Base-by-base conservation (phyloP, 2,113 vertebrate genomes). In the Indicator indicator region DNA sequence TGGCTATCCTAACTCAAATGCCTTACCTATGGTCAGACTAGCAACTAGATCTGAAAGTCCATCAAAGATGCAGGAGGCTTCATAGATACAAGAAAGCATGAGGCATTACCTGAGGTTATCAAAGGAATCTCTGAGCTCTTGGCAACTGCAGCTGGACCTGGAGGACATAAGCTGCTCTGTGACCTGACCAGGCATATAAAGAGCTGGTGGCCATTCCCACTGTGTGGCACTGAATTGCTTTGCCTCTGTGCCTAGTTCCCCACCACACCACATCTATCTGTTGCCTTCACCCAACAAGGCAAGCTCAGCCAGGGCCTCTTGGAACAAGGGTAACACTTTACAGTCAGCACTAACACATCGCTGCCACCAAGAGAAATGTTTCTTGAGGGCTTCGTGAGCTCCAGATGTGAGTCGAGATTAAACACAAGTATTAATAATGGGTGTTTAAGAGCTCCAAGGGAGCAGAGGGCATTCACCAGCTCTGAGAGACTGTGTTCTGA, bases 211-310 rank as follows among this genome's bases (percentile, higher is more conserved):
- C 62, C 42, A 13, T 52, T 54, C 50, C 64, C 42, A 9, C 17
- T 9, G 0, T 1, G 5, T 2, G 32, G 32, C 33, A 60, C 27
- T 6, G 48, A 56, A 19, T n/a, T 16, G 20, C 15, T 63, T 42
- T 10, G 9, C 9, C 38, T 4, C 36, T 1, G 2, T 55, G 23
- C 33, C 36, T 9, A 1, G 16, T 71, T 55, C 58, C 28, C 26
- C 36, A 27, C 9, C 5, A 3, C 1, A 0, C 38, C 36, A 11
- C 9, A 0, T 75, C 56, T 5, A 10, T 28, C 52, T 42, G 30
- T 73, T 38, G 69, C 71, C 38, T 42, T n/a, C 71, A 38, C 26
- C 54, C 55, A 63, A 19, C 11, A 6, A 1, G 0, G 18, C 7
- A 3, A 36, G 32, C 55, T 52, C 3, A 3, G n/a, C 38, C 1